phyloP scores from a whole-genome alignment of 1,140 invertebrate genomes.

The Drosophila pachea region DNA sequence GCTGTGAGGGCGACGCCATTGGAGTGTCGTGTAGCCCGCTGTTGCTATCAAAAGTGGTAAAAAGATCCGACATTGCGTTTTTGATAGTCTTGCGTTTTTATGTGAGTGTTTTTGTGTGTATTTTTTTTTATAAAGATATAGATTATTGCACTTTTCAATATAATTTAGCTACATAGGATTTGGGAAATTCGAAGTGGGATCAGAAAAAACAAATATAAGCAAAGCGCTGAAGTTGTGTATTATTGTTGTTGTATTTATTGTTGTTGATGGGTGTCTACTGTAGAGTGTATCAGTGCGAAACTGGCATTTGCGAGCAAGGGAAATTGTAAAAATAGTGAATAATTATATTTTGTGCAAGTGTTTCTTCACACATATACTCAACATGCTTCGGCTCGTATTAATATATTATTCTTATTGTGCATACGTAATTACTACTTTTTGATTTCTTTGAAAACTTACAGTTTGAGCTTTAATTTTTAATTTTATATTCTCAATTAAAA shows the following conservation, averaged over 20 bases:
- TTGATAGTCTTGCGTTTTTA: conserved; percentile 17
- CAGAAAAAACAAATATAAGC: conserved; percentile 18
- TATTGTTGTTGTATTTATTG: conserved; percentile 5
- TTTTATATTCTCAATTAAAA: conserved; percentile 7
- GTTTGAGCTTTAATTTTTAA: background rate
- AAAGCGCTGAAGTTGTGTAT: conserved; percentile 35
- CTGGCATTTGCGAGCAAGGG: conserved; percentile 28
- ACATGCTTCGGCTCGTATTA: background rate
- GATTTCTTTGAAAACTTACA: conserved; percentile 18
- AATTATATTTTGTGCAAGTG: background rate
- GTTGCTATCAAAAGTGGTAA: conserved; percentile 77
- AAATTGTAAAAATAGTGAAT: conserved; percentile 29
- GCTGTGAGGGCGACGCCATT: conserved; percentile 81
- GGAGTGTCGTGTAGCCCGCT: conserved; percentile 51
- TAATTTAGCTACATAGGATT: conserved; percentile 24
- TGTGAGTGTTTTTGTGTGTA: too few relatives aligned
- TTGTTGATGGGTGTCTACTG: conserved; percentile 27
- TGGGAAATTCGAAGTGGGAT: too few relatives aligned
- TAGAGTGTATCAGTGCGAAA: conserved; percentile 19
- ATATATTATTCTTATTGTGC: background rate
- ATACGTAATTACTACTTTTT: background rate
- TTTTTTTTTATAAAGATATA: conserved; percentile 4
- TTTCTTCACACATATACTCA: background rate
- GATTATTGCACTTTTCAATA: conserved; percentile 18
- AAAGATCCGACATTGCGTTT: conserved; percentile 71